Conservation (phyloP, 2,113 vertebrate genomes). For the Ranitomeya imitator region DNA sequence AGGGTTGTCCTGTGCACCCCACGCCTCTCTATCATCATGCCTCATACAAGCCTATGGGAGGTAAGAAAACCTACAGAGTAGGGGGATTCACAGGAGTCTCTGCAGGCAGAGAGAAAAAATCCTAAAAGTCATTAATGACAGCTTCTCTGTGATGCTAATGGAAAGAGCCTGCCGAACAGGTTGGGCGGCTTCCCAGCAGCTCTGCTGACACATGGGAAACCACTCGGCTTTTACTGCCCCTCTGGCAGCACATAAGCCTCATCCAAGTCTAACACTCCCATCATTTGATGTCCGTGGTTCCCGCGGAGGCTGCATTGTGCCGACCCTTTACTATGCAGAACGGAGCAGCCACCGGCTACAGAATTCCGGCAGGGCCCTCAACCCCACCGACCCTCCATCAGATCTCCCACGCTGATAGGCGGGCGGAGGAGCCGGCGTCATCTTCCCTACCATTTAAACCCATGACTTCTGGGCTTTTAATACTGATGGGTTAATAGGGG, state of each 20-base stretch:
- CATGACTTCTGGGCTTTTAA: neutral
- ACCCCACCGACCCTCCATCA: slow-evolving; percentile 44
- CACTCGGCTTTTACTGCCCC: neutral
- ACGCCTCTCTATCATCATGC: neutral
- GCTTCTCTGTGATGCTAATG: neutral
- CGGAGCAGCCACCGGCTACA: neutral
- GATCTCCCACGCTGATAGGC: slow-evolving; percentile 69
- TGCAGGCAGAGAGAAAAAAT: neutral
- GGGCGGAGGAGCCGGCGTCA: slow-evolving; percentile 58
- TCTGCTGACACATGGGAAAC: neutral
- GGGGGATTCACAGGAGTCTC: no score
- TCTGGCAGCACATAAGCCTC: neutral
- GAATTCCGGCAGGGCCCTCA: neutral
- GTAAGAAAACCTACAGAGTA: neutral
- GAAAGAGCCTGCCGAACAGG: neutral
- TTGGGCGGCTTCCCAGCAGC: neutral
- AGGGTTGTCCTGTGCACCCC: neutral
- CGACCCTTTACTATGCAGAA: slow-evolving; percentile 32
- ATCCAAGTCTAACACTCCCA: no score
- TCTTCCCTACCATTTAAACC: slow-evolving; percentile 57
- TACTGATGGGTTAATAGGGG: neutral
- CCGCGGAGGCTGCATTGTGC: neutral
- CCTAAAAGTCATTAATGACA: neutral
- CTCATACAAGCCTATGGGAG: neutral
- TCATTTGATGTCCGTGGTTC: neutral